A percentile compares a stretch with the other conserved stretches of the same genome.
These are phyloP conservation scores for Erpornis zantholeuca DNA, from an alignment of 2,113 vertebrate species.

Conservation along the genomic window DNA sequence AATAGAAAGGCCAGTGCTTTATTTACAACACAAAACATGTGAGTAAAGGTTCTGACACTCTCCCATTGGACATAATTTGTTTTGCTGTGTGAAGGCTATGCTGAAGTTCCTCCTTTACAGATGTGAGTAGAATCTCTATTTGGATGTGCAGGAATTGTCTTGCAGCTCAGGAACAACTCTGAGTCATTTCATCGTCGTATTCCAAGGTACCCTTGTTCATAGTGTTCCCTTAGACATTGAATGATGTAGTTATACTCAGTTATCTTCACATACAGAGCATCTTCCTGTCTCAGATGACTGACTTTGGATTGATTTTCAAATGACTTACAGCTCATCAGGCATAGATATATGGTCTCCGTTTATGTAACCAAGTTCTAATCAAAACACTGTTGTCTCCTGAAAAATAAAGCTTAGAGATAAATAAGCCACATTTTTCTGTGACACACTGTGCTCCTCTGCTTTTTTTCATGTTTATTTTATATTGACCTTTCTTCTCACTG, in stretches of 20 bases:
- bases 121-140: neutral
- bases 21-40: neutral
- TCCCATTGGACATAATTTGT: neutral
- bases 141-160: neutral
- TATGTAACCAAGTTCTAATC: neutral
- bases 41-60: neutral
- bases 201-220: neutral
- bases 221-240: neutral
- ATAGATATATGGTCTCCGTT: neutral
- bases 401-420: neutral
- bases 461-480: neutral
- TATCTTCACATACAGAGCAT: neutral
- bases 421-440: neutral
- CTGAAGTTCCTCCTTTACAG: neutral
- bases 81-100: neutral
- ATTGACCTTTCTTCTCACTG: neutral
- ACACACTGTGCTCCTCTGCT: neutral
- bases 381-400: neutral
- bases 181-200: neutral
- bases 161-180: neutral
- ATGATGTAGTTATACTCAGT: neutral
- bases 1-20: conserved; percentile 11
- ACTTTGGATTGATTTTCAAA: neutral
- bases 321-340: neutral
- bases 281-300: neutral